These are phyloP conservation scores for Scotopteryx bipunctaria DNA, from an alignment of 2,888 invertebrate species.

Conservation along the genomic window DNA sequence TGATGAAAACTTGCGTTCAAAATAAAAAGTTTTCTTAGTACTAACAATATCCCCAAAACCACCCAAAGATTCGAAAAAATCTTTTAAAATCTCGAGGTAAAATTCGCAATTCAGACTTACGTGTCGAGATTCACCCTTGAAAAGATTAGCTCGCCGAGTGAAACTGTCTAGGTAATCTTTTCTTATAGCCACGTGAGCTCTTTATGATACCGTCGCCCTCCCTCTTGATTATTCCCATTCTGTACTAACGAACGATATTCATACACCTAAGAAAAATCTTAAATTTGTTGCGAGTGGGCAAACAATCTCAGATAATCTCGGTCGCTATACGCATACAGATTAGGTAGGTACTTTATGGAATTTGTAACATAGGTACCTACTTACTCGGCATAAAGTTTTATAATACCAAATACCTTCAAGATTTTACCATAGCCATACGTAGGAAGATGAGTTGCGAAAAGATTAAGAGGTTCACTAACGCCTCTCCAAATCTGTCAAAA, in stretches of 20 bases:
- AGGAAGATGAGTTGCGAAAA: too few species aligned
- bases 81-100: slow-evolving; percentile 18
- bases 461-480: too few species aligned
- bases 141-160: slow-evolving; percentile 29
- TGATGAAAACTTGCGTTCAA: slow-evolving; percentile 10
- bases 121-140: slow-evolving; percentile 22
- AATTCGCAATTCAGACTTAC: slow-evolving; percentile 26
- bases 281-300: not conserved
- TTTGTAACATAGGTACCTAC: too few species aligned
- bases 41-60: slow-evolving; percentile 7
- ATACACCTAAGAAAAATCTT: slow-evolving; percentile 8
- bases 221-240: slow-evolving; percentile 25
- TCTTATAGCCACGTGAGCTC: slow-evolving; percentile 32
- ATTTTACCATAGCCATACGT: too few species aligned
- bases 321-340: not conserved
- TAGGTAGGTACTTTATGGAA: not conserved
- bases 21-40: slow-evolving; percentile 9
- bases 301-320: not conserved
- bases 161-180: slow-evolving; percentile 32
- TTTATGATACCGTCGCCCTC: slow-evolving; percentile 25
- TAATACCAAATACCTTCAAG: too few species aligned
- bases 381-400: too few species aligned
- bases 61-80: slow-evolving; percentile 5
- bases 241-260: slow-evolving; percentile 22
- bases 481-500: too few species aligned